Conservation (phyloP, 2,113 vertebrate species). For the Gobius niger region DNA sequence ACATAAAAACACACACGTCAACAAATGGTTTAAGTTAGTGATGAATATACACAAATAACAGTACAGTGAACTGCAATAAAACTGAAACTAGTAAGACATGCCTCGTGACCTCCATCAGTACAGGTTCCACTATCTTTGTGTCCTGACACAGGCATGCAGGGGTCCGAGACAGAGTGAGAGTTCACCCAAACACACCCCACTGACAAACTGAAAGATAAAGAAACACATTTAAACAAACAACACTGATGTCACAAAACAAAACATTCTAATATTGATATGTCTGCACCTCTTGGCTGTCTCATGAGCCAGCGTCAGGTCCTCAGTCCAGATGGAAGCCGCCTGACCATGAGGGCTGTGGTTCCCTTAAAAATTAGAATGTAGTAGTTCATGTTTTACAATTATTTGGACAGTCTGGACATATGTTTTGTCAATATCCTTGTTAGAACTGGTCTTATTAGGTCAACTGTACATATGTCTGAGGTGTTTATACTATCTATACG, state of each 20-base stretch:
- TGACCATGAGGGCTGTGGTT: conserved; percentile 82
- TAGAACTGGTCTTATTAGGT: too few species aligned
- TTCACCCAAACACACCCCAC: conserved; percentile 87
- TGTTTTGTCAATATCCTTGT: too few species aligned
- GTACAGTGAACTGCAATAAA: neutral
- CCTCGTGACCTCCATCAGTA: conserved; percentile 84
- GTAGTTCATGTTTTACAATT: neutral
- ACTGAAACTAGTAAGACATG: conserved; percentile 47
- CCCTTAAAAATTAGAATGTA: conserved; percentile 41
- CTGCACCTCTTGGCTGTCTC: conserved; percentile 81
- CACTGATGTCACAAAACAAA: neutral
- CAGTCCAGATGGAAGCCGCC: conserved; percentile 87
- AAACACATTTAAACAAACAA: neutral
- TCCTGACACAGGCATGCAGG: conserved; percentile 79
- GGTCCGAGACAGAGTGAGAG: conserved; percentile 80
- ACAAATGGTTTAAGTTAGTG: too few species aligned
- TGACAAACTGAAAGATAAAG: conserved; percentile 70
- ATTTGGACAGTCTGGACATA: neutral
- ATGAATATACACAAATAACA: neutral
- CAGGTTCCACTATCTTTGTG: conserved; percentile 83
- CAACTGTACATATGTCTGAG: too few species aligned
- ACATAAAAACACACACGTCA: neutral
- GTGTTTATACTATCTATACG: too few species aligned
- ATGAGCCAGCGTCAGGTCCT: conserved; percentile 84
- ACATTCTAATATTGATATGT: neutral